Evolutionary conservation across 1,140 invertebrate species (phyloP).

Genomic region (Reticulitermes speratus): DNA sequence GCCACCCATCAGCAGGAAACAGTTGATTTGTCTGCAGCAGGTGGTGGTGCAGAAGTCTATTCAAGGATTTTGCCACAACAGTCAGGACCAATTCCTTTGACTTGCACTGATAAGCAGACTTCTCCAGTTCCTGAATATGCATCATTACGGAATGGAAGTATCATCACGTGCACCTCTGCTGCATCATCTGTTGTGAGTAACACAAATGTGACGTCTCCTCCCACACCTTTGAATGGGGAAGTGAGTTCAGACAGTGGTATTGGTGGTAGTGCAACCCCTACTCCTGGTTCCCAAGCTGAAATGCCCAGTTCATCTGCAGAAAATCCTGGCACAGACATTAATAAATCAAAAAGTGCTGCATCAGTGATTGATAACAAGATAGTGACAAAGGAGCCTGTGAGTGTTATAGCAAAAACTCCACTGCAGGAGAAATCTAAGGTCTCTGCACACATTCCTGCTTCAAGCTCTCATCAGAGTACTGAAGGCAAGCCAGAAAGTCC

Average conservation of each 20-base stretch:
- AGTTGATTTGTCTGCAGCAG: slow-evolving; percentile 30
- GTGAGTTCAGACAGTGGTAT: slow-evolving; percentile 34
- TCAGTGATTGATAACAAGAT: not conserved
- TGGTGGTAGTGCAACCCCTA: slow-evolving; percentile 13
- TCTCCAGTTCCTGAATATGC: not conserved
- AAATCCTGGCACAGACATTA: not conserved
- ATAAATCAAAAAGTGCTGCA: slow-evolving; percentile 19
- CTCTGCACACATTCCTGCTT: not conserved
- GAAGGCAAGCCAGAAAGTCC: not conserved
- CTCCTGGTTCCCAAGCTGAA: not conserved
- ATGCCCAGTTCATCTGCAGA: not conserved
- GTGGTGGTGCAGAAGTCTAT: not conserved
- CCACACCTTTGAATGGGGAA: slow-evolving; percentile 33
- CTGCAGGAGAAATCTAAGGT: slow-evolving; percentile 11
- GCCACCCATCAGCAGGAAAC: slow-evolving; percentile 27
- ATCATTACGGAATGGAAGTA: slow-evolving; percentile 29
- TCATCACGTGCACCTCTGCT: slow-evolving; percentile 7
- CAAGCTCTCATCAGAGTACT: not conserved
- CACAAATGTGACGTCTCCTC: slow-evolving; percentile 22
- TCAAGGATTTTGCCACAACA: slow-evolving; percentile 8
- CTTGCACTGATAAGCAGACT: slow-evolving; percentile 26
- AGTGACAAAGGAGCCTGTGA: slow-evolving; percentile 22
- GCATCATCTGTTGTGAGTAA: not conserved
- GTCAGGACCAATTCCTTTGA: slow-evolving; percentile 26
- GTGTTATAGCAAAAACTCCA: slow-evolving; percentile 30